Percentiles rank a stretch among this genome's conserved stretches.
These are phyloP conservation scores for Hydroisotoma schaefferi DNA, from an alignment of 2,888 invertebrate species.

Conservation along the genomic window DNA sequence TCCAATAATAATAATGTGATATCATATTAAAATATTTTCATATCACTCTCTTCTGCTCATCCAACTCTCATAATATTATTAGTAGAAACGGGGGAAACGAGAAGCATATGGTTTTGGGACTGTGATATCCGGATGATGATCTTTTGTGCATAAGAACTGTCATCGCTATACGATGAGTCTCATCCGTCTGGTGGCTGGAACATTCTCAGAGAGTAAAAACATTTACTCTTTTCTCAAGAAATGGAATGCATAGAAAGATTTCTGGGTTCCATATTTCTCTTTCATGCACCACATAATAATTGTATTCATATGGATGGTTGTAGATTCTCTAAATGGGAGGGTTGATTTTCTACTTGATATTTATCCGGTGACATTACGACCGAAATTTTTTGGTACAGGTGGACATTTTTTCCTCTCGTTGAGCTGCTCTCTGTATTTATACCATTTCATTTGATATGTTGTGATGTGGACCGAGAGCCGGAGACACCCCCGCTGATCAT, in stretches of 20 bases:
- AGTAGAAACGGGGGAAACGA: background rate
- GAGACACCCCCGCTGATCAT: conserved; percentile 49
- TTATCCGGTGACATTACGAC: conserved; percentile 42
- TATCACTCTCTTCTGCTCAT: too few relatives aligned
- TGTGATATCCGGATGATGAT: too few relatives aligned
- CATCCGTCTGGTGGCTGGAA: too few relatives aligned
- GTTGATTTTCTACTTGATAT: conserved; percentile 34
- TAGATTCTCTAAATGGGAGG: conserved; percentile 28
- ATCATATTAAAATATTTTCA: background rate
- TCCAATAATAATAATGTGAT: conserved; percentile 1
- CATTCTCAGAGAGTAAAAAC: too few relatives aligned
- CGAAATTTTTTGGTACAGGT: conserved; percentile 37
- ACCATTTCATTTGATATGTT: conserved; percentile 30
- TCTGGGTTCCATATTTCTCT: background rate
- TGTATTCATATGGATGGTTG: conserved; percentile 25
- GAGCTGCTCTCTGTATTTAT: too few relatives aligned
- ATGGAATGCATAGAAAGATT: too few relatives aligned
- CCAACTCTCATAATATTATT: too few relatives aligned
- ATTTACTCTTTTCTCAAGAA: too few relatives aligned
- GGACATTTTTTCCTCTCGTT: conserved; percentile 21
- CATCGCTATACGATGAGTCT: too few relatives aligned
- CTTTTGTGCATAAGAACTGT: too few relatives aligned
- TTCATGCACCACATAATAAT: conserved; percentile 29
- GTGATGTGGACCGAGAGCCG: background rate
- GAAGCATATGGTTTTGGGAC: background rate